phyloP scores from a whole-genome alignment of 2,797 vertebrate genomes.

The Gambelia wislizenii region DNA sequence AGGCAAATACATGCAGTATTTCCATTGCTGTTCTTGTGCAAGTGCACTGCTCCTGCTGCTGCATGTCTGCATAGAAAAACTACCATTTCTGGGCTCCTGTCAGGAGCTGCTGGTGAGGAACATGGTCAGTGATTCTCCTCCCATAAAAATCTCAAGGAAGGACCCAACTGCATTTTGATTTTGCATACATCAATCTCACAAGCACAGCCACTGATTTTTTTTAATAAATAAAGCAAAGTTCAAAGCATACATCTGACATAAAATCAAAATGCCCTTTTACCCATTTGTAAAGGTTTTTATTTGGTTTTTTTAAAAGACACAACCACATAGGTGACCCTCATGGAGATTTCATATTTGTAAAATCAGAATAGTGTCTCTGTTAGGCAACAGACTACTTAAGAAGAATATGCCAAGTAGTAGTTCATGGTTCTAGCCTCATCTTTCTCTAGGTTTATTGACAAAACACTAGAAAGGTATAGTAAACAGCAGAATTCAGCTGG shows the following conservation, averaged over 20 bases:
- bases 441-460: neutral
- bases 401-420: neutral
- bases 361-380: neutral
- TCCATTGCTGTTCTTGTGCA: neutral
- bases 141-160: neutral
- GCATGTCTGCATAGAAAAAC: neutral
- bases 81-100: neutral
- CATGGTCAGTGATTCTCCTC: neutral
- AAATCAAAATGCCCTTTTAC: slow-evolving; percentile 27
- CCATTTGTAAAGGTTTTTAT: neutral
- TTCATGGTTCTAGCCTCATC: neutral
- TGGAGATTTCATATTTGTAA: neutral
- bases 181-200: neutral
- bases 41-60: neutral
- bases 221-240: neutral
- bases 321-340: neutral
- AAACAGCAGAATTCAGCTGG: neutral
- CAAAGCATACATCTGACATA: neutral
- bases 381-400: neutral
- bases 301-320: neutral
- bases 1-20: neutral
- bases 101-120: neutral
- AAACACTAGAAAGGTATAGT: neutral
- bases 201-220: neutral
- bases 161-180: neutral